Percentiles rank a stretch among this genome's conserved stretches.
These are phyloP conservation scores for Ceratosolen solmsi DNA, from an alignment of 1,140 invertebrate species.

Conservation along the genomic window DNA sequence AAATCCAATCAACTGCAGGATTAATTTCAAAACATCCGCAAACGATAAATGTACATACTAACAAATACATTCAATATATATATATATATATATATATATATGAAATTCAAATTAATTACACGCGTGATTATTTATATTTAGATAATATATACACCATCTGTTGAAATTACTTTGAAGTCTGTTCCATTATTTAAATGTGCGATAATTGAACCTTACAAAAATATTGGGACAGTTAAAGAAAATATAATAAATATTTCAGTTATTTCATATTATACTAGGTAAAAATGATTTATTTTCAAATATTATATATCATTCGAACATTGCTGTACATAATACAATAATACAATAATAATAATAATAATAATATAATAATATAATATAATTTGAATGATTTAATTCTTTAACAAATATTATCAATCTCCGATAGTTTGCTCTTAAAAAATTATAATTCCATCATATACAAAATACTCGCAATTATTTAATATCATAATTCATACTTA, in stretches of 20 bases:
- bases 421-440: too few species aligned
- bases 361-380: too few species aligned
- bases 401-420: too few species aligned
- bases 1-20: slow-evolving; percentile 55
- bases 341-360: too few species aligned
- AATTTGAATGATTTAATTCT: too few species aligned
- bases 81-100: too few species aligned
- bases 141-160: slow-evolving; percentile 56
- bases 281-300: background rate
- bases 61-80: background rate
- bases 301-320: too few species aligned
- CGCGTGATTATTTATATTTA: slow-evolving; percentile 43
- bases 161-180: slow-evolving; percentile 59
- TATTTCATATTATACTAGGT: slow-evolving; percentile 61
- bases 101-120: too few species aligned
- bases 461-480: too few species aligned
- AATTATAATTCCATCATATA: too few species aligned
- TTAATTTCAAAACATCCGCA: slow-evolving; percentile 49
- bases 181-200: slow-evolving; percentile 58
- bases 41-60: slow-evolving; percentile 52
- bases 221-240: slow-evolving; percentile 56
- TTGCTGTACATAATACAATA: too few species aligned
- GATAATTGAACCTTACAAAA: slow-evolving; percentile 58
- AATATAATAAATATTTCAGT: slow-evolving; percentile 60
- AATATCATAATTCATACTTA: too few species aligned